A percentile compares a stretch with the other conserved stretches of the same genome.
phyloP scores from a whole-genome alignment of 2,113 vertebrate genomes.

The Gymnorhina tibicen region DNA sequence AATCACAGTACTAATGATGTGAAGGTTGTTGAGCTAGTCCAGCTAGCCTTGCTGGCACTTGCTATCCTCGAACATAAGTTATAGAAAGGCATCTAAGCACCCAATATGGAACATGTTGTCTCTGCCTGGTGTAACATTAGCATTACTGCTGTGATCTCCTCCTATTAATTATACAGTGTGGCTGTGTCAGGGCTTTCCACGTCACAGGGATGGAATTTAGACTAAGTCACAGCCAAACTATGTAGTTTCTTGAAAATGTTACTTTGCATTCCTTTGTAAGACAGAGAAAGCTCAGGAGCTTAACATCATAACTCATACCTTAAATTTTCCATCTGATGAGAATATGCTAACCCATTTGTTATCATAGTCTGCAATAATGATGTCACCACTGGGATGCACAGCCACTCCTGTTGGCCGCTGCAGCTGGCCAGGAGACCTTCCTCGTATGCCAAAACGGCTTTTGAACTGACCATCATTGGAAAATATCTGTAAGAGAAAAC shows the following conservation, averaged over 20 bases:
- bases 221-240: background rate
- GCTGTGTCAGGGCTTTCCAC: background rate
- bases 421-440: constrained; percentile 91
- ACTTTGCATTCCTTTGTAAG: background rate
- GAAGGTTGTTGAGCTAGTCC: background rate
- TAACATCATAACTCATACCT: constrained; percentile 72
- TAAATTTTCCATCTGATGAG: constrained; percentile 95
- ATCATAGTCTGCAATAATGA: constrained; percentile 97
- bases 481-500: constrained; percentile 82
- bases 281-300: background rate
- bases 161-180: background rate
- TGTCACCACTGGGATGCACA: constrained; percentile 92
- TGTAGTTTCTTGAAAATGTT: background rate
- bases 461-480: constrained; percentile 94
- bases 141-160: background rate
- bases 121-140: background rate
- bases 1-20: background rate
- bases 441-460: constrained; percentile 92
- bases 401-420: constrained; percentile 95
- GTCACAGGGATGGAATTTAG: background rate
- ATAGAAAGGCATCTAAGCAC: background rate
- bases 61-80: background rate
- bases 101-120: background rate
- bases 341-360: constrained; percentile 99
- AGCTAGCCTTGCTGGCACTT: background rate